These are phyloP conservation scores for Corvus cornix DNA, from an alignment of 2,113 vertebrate species.

Conservation along the genomic window DNA sequence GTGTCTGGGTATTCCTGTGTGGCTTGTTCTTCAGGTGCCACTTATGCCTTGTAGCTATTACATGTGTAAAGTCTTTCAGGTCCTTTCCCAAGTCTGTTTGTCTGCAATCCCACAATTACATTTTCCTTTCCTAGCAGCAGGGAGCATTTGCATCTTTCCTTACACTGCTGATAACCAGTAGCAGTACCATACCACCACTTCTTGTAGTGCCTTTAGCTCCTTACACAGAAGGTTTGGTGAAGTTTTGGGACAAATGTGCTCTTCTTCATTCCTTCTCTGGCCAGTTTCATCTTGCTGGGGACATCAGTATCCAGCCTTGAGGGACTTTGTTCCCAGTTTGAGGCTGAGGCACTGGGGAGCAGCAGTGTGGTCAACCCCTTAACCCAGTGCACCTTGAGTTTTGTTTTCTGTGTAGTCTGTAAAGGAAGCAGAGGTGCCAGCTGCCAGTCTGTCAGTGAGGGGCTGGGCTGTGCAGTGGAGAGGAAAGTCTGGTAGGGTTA, in stretches of 20 bases:
- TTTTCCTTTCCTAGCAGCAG: neutral
- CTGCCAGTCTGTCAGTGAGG: neutral
- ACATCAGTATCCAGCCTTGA: neutral
- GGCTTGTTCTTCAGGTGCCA: neutral
- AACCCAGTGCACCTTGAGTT: neutral
- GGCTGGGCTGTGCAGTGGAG: neutral
- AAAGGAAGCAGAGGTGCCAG: neutral
- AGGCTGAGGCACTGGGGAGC: neutral
- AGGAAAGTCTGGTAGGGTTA: neutral
- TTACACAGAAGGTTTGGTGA: neutral
- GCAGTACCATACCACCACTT: neutral
- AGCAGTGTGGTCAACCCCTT: neutral
- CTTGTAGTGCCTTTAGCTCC: neutral
- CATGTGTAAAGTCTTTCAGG: neutral
- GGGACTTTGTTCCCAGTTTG: neutral
- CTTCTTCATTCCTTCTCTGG: neutral
- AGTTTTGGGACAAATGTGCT: neutral
- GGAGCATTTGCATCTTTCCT: neutral
- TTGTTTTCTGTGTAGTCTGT: neutral
- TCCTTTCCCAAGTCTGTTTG: neutral
- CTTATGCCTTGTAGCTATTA: neutral
- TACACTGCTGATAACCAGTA: neutral
- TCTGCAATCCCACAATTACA: accelerated
- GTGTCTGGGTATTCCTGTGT: neutral
- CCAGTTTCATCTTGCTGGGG: neutral